These are phyloP conservation scores for Stegodyphus mimosarum DNA, from an alignment of 1,140 invertebrate genomes.

Conservation along the genomic window DNA sequence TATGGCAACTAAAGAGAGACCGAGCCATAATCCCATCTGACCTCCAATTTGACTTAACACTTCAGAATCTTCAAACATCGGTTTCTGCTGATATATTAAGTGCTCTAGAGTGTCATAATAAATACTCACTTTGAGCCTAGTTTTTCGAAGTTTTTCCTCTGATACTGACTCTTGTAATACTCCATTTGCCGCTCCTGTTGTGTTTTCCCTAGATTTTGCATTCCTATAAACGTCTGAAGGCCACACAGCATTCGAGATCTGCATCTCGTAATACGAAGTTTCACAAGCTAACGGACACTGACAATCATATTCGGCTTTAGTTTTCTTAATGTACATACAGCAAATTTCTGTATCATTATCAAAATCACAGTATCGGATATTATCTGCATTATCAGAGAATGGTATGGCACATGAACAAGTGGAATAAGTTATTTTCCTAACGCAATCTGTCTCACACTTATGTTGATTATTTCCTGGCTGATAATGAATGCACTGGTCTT, in stretches of 20 bases:
- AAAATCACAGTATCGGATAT: background rate
- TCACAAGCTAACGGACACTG: background rate
- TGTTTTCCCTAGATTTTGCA: no score
- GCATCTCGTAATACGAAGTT: background rate
- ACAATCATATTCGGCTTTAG: background rate
- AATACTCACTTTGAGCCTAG: background rate
- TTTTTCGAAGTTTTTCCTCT: background rate
- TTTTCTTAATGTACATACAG: background rate
- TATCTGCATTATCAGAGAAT: no score
- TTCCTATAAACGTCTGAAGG: background rate
- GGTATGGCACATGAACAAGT: background rate
- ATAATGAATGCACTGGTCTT: conserved; percentile 23
- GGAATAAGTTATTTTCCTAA: background rate
- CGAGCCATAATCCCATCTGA: conserved; percentile 55
- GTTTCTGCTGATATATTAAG: conserved; percentile 31
- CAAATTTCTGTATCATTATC: background rate
- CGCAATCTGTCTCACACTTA: background rate
- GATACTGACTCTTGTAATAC: no score
- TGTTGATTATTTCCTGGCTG: conserved; percentile 2
- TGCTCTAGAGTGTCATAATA: conserved; percentile 38
- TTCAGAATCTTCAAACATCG: conserved; percentile 50
- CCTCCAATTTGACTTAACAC: conserved; percentile 45
- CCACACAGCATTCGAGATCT: background rate
- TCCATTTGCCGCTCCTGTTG: no score
- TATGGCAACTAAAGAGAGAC: conserved; percentile 39